Evolutionary conservation across 2,113 vertebrate genomes (phyloP).

Genomic region (Sphyrna mokarran): DNA sequence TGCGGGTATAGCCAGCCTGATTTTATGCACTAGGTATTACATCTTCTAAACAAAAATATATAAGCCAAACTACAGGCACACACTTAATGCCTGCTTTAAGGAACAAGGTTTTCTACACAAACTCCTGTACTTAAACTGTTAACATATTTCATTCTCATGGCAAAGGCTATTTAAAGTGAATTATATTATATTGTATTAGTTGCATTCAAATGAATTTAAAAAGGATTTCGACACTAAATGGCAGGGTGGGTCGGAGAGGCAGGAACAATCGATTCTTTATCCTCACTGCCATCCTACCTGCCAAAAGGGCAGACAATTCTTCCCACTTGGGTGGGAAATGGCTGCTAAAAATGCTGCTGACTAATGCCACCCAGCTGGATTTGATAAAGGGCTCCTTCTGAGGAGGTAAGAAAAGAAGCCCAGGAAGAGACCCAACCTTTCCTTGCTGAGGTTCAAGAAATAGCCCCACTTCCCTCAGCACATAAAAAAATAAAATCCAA

Average conservation of each 20-base stretch:
- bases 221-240: no score
- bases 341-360: neutral
- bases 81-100: neutral
- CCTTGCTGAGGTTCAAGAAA: neutral
- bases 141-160: neutral
- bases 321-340: no score
- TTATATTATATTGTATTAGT: no score
- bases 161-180: neutral
- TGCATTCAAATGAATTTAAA: no score
- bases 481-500: neutral
- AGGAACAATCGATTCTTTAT: no score
- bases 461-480: neutral
- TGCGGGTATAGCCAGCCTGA: neutral
- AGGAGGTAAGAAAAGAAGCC: neutral
- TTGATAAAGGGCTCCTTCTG: neutral
- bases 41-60: neutral
- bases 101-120: neutral
- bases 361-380: neutral
- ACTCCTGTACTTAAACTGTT: neutral
- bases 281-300: no score
- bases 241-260: no score
- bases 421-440: neutral
- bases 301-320: no score
- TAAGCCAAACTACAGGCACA: neutral
- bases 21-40: neutral